A percentile compares a stretch with the other conserved stretches of the same genome.
Evolutionary conservation across 2,888 invertebrate species (phyloP).

Genomic region (Aphodius sticticus): DNA sequence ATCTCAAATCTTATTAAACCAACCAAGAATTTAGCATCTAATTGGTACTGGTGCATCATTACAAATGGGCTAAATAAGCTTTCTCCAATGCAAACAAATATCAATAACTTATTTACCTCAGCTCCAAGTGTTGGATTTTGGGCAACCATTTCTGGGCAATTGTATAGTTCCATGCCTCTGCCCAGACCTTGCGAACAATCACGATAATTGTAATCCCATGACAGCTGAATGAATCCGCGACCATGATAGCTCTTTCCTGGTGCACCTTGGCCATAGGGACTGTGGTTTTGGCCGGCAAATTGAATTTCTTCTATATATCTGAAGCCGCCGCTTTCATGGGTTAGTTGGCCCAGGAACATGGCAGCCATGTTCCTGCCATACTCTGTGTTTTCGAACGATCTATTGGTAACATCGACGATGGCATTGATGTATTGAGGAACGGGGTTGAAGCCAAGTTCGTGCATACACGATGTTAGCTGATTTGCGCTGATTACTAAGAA

Average conservation of each 20-base stretch:
- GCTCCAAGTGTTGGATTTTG: neutral
- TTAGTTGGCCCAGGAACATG: conserved; percentile 14
- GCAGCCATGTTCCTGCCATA: conserved; percentile 5
- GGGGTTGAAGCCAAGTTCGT: neutral
- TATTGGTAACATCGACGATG: conserved; percentile 8
- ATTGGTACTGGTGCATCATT: no score
- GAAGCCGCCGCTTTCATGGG: conserved; percentile 9
- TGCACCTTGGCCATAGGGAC: conserved; percentile 13
- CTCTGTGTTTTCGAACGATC: neutral
- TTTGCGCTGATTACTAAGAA: neutral
- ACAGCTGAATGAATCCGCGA: conserved; percentile 12
- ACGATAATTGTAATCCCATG: conserved; percentile 8
- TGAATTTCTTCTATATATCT: conserved; percentile 13
- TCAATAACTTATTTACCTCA: neutral
- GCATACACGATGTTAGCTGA: neutral
- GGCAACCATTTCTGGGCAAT: conserved; percentile 7
- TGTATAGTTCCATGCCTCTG: neutral
- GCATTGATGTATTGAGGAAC: neutral
- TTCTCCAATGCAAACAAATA: no score
- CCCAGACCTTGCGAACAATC: neutral
- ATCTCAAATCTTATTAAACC: no score
- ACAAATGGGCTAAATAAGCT: no score
- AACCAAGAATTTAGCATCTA: no score
- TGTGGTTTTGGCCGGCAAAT: neutral
- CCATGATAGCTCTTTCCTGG: conserved; percentile 16